Percentiles rank a stretch among this genome's conserved stretches.
Evolutionary conservation across 53 echinoderm and acorn worm species (phyloP).

Genomic region (Hippasteria phrygiana): DNA sequence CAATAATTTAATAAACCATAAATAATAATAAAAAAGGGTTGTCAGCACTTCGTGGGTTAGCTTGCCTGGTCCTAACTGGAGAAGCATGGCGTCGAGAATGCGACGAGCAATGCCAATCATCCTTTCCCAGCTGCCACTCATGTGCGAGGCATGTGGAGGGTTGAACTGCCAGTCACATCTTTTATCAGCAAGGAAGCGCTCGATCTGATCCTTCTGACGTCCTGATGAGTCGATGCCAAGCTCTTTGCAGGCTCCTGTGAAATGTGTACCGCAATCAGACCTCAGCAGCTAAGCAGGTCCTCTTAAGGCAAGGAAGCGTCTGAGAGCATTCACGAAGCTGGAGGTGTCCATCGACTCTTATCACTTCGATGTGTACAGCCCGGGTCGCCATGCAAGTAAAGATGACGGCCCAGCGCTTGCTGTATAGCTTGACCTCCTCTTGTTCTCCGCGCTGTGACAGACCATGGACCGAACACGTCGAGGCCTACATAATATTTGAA

Average conservation of each 20-base stretch:
- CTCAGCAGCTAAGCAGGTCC: conserved; percentile 50
- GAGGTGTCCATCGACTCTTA: conserved; percentile 57
- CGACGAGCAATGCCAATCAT: conserved; percentile 66
- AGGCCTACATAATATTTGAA: conserved; percentile 71
- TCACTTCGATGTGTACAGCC: conserved; percentile 62
- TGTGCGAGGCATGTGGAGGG: conserved; percentile 72
- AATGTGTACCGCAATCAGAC: conserved; percentile 70
- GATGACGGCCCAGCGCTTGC: conserved; percentile 62
- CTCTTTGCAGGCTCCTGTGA: conserved; percentile 67
- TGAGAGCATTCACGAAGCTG: conserved; percentile 65
- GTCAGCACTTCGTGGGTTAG: conserved; percentile 54
- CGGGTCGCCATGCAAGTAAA: conserved; percentile 53
- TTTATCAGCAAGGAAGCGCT: conserved; percentile 3
- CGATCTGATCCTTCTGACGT: conserved; percentile 15
- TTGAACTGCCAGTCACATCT: conserved; percentile 64
- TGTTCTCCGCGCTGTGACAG: conserved; percentile 46
- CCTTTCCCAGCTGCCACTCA: conserved; percentile 72
- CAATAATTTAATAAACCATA: too few species aligned
- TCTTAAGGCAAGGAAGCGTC: conserved; percentile 61
- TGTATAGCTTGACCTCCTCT: conserved; percentile 44
- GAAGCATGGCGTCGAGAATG: conserved; percentile 63
- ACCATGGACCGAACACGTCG: conserved; percentile 67
- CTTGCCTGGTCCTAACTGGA: conserved; percentile 36
- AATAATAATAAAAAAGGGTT: too few species aligned
- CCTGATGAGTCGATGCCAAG: conserved; percentile 21